Base-by-base conservation (phyloP, 2,888 invertebrate species). In the Pheosia tremula region DNA sequence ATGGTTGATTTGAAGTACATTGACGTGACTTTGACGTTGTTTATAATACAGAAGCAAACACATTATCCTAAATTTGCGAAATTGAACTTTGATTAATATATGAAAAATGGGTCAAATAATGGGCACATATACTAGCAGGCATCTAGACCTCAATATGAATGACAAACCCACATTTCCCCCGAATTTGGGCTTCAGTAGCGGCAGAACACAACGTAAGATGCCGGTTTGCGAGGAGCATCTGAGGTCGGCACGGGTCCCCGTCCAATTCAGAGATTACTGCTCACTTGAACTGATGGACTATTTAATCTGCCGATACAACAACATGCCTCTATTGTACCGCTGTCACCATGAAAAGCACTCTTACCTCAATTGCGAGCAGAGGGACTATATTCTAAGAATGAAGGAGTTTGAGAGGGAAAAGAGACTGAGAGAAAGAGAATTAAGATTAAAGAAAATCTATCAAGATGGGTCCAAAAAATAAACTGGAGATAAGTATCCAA, bases 191-290 rank as follows among this genome's bases (percentile, higher is more conserved):
- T 98, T 98, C 84, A 80, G 89, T 6, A 94, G 90, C 59, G 95
- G 94, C 41, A 95, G 98, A 68, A 95, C 95, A 85, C 91, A 94
- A 84, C 95, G 97, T 87, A 95, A 96, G 59, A 96, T 96, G 96
- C 85, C 94, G 39, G 96, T 96, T 0, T 95, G 96, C 2, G 87
- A 95, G 61, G 96, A 95, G 55, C 96, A 98, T 83, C 94, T 98
- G 93, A 93, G 94, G 73, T 97, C 97, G 0, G 96, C 96, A 0
- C 96, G 95, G 80, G 84, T 98, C 49, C 95, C 96, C 0, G 79
- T 94, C 0, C 83, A 94, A 10, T 91, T 95, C 58, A 94, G 98
- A 59, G 98, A 98, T 84, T 98, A 97, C 82, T 98, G 98, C 88
- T 96, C 97, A 7, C 97, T 98, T 83, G 82, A 93, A 41, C 91